Percentiles rank a stretch among this genome's conserved stretches.
Evolutionary conservation across 2,797 vertebrate genomes (phyloP).

Genomic region (Syndactyla subalaris): DNA sequence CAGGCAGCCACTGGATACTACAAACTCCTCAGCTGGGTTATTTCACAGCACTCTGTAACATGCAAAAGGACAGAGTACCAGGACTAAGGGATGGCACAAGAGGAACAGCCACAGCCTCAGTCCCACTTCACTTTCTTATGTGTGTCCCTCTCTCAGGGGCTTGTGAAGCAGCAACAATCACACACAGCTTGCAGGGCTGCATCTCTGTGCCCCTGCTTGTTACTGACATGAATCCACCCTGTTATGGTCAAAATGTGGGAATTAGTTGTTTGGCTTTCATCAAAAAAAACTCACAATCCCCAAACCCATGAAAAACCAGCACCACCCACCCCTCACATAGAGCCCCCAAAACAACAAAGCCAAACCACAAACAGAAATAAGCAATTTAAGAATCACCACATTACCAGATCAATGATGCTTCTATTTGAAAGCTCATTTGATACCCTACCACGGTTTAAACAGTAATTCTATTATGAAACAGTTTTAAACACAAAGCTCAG

Average conservation of each 20-base stretch:
- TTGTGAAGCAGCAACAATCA: not conserved
- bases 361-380: not conserved
- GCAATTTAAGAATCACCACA: not conserved
- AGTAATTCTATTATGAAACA: not conserved
- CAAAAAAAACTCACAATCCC: not conserved
- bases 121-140: not conserved
- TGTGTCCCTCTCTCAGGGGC: not conserved
- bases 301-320: not conserved
- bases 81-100: not conserved
- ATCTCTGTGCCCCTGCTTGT: not conserved
- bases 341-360: not conserved
- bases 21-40: not conserved
- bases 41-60: not conserved
- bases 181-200: not conserved
- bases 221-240: slow-evolving; percentile 14
- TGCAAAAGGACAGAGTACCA: not conserved
- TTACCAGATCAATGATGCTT: not conserved
- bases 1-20: not conserved
- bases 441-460: not conserved
- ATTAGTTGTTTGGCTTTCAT: not conserved
- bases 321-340: not conserved
- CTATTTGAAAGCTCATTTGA: not conserved
- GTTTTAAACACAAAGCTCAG: not conserved
- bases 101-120: not conserved
- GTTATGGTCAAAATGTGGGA: not conserved